Evolutionary conservation across 2,888 invertebrate genomes (phyloP).

Genomic region (Cryptus viduatorius): DNA sequence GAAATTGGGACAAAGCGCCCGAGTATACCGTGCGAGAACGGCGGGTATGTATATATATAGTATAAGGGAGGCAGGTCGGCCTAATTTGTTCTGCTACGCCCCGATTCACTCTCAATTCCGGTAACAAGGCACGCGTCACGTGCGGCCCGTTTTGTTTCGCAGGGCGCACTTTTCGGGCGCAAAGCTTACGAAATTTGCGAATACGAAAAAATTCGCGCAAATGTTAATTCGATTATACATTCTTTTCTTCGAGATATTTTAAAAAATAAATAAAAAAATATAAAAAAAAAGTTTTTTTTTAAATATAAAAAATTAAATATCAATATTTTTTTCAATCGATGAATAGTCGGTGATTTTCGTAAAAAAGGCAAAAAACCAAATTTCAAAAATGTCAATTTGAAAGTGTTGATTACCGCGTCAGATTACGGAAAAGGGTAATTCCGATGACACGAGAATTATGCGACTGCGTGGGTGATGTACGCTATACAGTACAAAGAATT

Average conservation of each 20-base stretch:
- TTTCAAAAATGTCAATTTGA: too few species aligned
- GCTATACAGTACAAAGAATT: not conserved
- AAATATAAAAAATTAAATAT: too few species aligned
- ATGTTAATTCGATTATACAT: not conserved
- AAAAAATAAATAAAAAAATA: too few species aligned
- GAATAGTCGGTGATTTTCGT: too few species aligned
- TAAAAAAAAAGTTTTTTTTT: too few species aligned
- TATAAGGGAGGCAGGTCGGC: constrained; percentile 53
- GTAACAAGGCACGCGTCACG: constrained; percentile 52
- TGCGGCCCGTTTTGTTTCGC: constrained; percentile 15
- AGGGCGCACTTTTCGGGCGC: not conserved
- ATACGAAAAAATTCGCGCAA: not conserved
- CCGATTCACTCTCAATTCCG: constrained; percentile 65
- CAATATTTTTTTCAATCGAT: too few species aligned
- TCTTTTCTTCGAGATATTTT: not conserved
- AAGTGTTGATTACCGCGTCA: too few species aligned
- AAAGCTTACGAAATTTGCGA: constrained; percentile 17
- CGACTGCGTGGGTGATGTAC: not conserved
- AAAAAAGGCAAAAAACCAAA: too few species aligned
- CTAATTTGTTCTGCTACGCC: constrained; percentile 69
- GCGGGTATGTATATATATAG: constrained; percentile 30
- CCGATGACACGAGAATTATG: not conserved
- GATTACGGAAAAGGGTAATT: too few species aligned
- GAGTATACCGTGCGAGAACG: constrained; percentile 24
- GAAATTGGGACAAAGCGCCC: constrained; percentile 65